Evolutionary conservation across 2,888 invertebrate species (phyloP), one percentile per base, ranked within the genome.

Genomic region (Drosophila neotestacea): DNA sequence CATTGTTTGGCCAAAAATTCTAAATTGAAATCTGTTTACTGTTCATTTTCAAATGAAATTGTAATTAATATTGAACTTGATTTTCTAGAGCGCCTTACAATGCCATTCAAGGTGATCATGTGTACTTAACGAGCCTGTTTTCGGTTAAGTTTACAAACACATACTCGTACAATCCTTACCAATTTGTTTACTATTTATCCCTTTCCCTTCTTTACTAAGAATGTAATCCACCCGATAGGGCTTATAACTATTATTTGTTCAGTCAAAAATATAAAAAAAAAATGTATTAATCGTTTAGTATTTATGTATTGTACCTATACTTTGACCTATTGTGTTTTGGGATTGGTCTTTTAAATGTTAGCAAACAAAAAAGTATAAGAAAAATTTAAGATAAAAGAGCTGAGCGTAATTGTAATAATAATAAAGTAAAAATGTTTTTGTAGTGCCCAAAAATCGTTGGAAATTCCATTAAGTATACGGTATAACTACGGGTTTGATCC

Each of bases 281-380:
- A 64, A 73, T 73, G 75, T 85, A 83, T 83, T 83, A 85, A 63
- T 68, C 64, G 75, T 78, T 77, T 83, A 85, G 82, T 83, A 83
- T 85, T 85, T 83, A 75, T 75, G 63, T 77, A 68, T 41, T 69
- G 44, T 75, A 70, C 30, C 61, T 66, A 46, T 59, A 68, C 44
- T 36, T 38, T 54, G 62, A 50, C 58, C 65, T 51, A 38, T 46
- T 52, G 34, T 30, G 30, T 47, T n/a, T 61, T 64, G 63, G 71
- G 59, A 56, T 68, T 65, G 64, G 77, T 76, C 60, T 61, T 75
- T 64, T 67, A 69, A 63, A 68, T 60, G 34, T 50, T 55, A 51
- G 42, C 28, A 51, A 41, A 39, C 30, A 39, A 58, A 50, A 10
- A 41, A 38, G 34, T 30, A 28, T 36, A 42, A 32, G 0, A 42